phyloP scores from a whole-genome alignment of 2,888 invertebrate species.

The Cephonodes hylas region DNA sequence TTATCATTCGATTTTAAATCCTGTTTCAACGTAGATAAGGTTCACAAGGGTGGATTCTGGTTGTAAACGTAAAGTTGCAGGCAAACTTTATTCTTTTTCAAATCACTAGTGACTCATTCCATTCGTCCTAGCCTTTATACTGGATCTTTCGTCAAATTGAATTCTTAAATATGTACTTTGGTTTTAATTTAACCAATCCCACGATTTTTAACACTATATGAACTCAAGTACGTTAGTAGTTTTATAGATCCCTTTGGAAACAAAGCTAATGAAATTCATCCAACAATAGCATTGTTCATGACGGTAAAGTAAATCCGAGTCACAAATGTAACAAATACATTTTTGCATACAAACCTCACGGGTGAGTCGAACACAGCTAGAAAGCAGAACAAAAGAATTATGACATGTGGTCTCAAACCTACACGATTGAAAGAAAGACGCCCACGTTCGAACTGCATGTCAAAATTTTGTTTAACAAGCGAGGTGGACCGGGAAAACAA shows the following conservation, averaged over 20 bases:
- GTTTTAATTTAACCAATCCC: conserved; percentile 38
- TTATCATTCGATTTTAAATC: conserved; percentile 34
- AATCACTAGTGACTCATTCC: conserved; percentile 70
- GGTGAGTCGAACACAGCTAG: conserved; percentile 43
- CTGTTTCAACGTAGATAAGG: conserved; percentile 31
- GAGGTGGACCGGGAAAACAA: conserved; percentile 57
- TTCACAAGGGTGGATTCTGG: conserved; percentile 13
- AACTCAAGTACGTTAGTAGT: neutral
- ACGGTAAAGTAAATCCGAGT: conserved; percentile 32
- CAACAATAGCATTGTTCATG: conserved; percentile 41
- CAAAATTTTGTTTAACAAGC: conserved; percentile 64
- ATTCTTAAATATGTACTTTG: conserved; percentile 38
- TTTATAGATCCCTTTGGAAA: neutral
- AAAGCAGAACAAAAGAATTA: conserved; percentile 65
- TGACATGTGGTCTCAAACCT: conserved; percentile 51
- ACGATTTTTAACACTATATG: neutral
- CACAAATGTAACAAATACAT: conserved; percentile 43
- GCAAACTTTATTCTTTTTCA: conserved; percentile 60
- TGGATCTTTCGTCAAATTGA: conserved; percentile 46
- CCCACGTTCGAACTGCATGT: conserved; percentile 53
- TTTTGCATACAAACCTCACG: conserved; percentile 60
- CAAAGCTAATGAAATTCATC: conserved; percentile 26
- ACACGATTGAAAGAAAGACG: conserved; percentile 53
- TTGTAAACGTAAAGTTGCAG: conserved; percentile 32
- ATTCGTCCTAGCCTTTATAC: conserved; percentile 54